phyloP scores from a whole-genome alignment of 2,888 invertebrate species.

The Pteria penguin region DNA sequence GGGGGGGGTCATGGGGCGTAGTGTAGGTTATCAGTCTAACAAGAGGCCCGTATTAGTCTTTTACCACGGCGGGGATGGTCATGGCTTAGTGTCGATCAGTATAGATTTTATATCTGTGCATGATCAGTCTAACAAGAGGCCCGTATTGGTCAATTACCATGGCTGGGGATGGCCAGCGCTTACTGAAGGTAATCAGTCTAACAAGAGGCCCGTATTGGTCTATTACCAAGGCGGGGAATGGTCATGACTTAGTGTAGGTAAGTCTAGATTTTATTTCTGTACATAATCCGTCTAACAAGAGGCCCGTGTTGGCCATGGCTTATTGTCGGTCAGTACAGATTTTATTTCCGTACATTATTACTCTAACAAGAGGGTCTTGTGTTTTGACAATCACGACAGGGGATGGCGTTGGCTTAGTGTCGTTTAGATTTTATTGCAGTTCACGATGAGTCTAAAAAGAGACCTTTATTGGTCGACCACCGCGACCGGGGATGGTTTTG shows the following conservation, averaged over 20 bases:
- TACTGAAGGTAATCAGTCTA: constrained; percentile 48
- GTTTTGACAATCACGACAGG: too few species aligned
- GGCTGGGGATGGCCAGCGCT: constrained; percentile 68
- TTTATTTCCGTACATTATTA: constrained; percentile 24
- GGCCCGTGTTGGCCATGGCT: constrained; percentile 65
- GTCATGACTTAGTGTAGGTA: constrained; percentile 60
- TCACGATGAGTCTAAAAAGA: constrained; percentile 32
- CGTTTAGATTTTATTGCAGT: too few species aligned
- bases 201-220: constrained; percentile 61
- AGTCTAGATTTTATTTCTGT: constrained; percentile 45
- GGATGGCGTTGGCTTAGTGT: too few species aligned
- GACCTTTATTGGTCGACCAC: constrained; percentile 66
- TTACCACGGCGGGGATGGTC: constrained; percentile 70
- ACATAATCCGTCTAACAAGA: constrained; percentile 24
- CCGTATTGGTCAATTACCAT: constrained; percentile 68
- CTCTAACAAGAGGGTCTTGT: too few species aligned
- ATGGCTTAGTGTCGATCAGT: constrained; percentile 57
- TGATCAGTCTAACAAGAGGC: constrained; percentile 47
- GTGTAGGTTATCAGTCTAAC: constrained; percentile 1
- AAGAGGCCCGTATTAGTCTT: constrained; percentile 64
- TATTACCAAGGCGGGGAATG: constrained; percentile 71
- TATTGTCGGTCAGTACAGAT: constrained; percentile 50
- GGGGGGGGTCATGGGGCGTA: constrained; percentile 44
- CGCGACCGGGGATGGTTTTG: too few species aligned
- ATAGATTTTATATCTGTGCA: too few species aligned